phyloP scores from a whole-genome alignment of 2,113 vertebrate genomes.

The Barbus barbus region DNA sequence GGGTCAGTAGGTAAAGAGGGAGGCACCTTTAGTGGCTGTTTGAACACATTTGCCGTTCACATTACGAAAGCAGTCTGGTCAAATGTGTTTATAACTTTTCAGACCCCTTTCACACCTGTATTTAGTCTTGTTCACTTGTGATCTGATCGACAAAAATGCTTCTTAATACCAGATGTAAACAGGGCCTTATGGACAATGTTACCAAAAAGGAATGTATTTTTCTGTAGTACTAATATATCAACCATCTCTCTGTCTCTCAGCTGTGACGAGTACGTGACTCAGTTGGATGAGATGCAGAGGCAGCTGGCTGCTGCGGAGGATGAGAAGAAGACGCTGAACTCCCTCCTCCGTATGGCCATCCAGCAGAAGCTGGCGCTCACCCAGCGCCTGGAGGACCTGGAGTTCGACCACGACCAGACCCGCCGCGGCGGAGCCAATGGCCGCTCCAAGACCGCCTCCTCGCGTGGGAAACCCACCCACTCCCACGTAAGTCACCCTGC shows the following conservation, averaged over 20 bases:
- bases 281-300: slow-evolving; percentile 97
- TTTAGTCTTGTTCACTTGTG: no score
- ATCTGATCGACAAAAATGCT: no score
- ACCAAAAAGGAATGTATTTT: neutral
- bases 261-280: slow-evolving; percentile 95
- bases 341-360: slow-evolving; percentile 96
- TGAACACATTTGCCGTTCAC: no score
- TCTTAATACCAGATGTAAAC: no score
- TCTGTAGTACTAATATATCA: neutral
- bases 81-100: no score
- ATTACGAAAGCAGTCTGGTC: no score
- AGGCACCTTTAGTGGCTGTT: no score
- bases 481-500: slow-evolving; percentile 89
- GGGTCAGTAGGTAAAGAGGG: no score
- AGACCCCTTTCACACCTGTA: no score
- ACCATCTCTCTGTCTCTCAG: slow-evolving; percentile 64
- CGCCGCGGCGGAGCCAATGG: slow-evolving; percentile 81
- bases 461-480: slow-evolving; percentile 74
- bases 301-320: slow-evolving; percentile 95
- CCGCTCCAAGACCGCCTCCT: slow-evolving; percentile 80
- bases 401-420: slow-evolving; percentile 90
- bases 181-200: no score
- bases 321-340: slow-evolving; percentile 98
- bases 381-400: slow-evolving; percentile 94
- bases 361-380: slow-evolving; percentile 98